Evolutionary conservation across 2,888 invertebrate species (phyloP).

Genomic region (Drosophila mercatorum): DNA sequence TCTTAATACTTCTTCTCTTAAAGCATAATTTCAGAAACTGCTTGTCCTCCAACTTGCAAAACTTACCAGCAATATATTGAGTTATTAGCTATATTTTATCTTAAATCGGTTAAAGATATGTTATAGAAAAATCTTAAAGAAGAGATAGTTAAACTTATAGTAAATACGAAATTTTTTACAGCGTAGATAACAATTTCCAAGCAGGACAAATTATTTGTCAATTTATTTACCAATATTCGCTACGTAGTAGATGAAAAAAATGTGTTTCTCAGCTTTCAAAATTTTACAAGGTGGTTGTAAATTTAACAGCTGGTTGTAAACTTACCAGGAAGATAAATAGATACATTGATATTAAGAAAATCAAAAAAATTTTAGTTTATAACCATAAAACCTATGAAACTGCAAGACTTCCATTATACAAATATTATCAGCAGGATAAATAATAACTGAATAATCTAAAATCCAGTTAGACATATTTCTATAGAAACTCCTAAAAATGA

Average conservation of each 20-base stretch:
- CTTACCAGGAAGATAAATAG: not conserved
- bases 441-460: not conserved
- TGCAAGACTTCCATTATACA: not conserved
- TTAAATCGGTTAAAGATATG: too few species aligned
- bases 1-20: too few species aligned
- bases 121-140: too few species aligned
- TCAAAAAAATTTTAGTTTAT: not conserved
- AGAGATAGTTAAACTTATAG: too few species aligned
- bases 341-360: not conserved
- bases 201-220: not conserved
- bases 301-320: not conserved
- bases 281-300: not conserved
- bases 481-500: not conserved
- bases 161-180: too few species aligned
- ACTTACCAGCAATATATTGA: too few species aligned
- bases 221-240: not conserved
- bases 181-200: too few species aligned
- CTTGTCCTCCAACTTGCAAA: too few species aligned
- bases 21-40: too few species aligned
- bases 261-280: not conserved
- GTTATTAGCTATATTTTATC: too few species aligned
- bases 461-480: not conserved
- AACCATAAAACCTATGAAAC: not conserved
- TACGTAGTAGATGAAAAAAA: too few species aligned
- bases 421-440: not conserved